Percentiles rank a stretch among this genome's conserved stretches.
Evolutionary conservation across 2,888 invertebrate species (phyloP).

Genomic region (Lutraria lutraria): DNA sequence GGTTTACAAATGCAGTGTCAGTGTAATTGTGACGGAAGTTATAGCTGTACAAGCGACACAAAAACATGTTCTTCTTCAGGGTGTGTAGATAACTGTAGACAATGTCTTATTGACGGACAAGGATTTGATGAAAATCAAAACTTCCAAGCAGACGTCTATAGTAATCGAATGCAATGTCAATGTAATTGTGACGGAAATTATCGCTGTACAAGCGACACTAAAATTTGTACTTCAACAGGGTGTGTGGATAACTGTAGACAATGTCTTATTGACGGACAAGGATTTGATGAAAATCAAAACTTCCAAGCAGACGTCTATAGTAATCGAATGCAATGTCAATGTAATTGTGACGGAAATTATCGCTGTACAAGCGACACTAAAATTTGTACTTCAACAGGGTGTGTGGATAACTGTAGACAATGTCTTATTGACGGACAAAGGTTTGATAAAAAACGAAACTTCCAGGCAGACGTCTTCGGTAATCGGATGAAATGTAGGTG

Average conservation of each 20-base stretch:
- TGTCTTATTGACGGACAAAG: slow-evolving; percentile 59
- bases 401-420: slow-evolving; percentile 53
- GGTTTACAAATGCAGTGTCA: slow-evolving; percentile 58
- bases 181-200: slow-evolving; percentile 66
- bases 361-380: slow-evolving; percentile 36
- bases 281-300: slow-evolving; percentile 34
- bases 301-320: slow-evolving; percentile 53
- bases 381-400: slow-evolving; percentile 43
- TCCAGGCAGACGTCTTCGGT: slow-evolving; percentile 53
- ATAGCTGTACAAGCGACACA: slow-evolving; percentile 36
- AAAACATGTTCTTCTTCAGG: slow-evolving; percentile 43
- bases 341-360: slow-evolving; percentile 54
- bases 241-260: slow-evolving; percentile 51
- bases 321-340: slow-evolving; percentile 61
- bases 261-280: slow-evolving; percentile 51
- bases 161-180: slow-evolving; percentile 51
- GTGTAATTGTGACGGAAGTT: slow-evolving; percentile 58
- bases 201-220: slow-evolving; percentile 47
- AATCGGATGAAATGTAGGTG: slow-evolving; percentile 61
- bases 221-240: slow-evolving; percentile 53
- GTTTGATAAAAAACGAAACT: slow-evolving; percentile 62
- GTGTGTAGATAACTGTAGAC: slow-evolving; percentile 60
- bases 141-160: slow-evolving; percentile 60
- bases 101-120: slow-evolving; percentile 71
- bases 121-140: slow-evolving; percentile 57